Conservation (phyloP, 2,888 invertebrate species). For the Panzeria rudis region DNA sequence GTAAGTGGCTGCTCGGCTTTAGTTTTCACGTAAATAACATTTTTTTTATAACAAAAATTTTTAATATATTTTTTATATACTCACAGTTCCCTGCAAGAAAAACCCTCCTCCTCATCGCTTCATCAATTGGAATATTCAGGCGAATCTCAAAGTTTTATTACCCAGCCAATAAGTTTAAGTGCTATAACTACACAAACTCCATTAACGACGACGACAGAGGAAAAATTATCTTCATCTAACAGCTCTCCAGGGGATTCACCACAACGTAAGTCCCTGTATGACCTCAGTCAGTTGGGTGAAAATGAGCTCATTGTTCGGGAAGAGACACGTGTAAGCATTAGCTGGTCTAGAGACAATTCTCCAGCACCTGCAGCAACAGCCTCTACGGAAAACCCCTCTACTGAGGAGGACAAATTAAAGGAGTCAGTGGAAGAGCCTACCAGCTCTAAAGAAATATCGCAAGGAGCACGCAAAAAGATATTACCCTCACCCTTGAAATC, state of each 20-base stretch:
- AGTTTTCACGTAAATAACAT: constrained; percentile 76
- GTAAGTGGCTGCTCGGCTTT: constrained; percentile 80
- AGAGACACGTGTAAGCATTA: constrained; percentile 81
- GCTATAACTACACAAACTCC: constrained; percentile 45
- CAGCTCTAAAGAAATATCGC: constrained; percentile 75
- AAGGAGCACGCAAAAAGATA: constrained; percentile 78
- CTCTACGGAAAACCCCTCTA: constrained; percentile 22
- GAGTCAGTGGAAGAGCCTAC: constrained; percentile 2
- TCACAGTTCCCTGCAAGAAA: constrained; percentile 80
- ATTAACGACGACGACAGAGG: neutral
- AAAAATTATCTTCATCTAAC: constrained; percentile 33
- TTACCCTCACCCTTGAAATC: constrained; percentile 77
- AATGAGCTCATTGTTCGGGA: constrained; percentile 81
- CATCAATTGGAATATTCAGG: constrained; percentile 73
- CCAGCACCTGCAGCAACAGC: constrained; percentile 77
- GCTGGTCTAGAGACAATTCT: constrained; percentile 82
- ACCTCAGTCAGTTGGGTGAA: constrained; percentile 76
- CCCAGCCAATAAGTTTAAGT: constrained; percentile 76
- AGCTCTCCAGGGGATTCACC: constrained; percentile 61
- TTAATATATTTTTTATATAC: neutral
- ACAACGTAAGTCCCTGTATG: constrained; percentile 73
- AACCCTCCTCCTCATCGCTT: constrained; percentile 76
- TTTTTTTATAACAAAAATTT: neutral
- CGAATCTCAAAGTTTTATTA: constrained; percentile 78
- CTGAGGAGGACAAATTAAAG: constrained; percentile 31